Evolutionary conservation across 2,113 vertebrate genomes (phyloP).

Genomic region (Tachysurus vachellii): DNA sequence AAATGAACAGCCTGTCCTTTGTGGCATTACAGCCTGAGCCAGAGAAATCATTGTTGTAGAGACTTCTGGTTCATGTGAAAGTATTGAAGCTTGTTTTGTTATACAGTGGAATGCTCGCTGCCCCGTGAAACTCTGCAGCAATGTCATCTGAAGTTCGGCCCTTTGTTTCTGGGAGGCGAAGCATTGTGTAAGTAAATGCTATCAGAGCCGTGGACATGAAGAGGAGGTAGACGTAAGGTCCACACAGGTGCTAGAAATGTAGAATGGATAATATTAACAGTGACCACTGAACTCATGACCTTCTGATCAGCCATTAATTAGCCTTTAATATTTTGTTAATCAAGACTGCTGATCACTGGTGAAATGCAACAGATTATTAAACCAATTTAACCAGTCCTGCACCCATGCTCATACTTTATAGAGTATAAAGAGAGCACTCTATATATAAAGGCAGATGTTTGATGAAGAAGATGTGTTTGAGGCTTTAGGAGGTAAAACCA

Average conservation of each 20-base stretch:
- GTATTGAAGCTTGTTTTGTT: constrained; percentile 73
- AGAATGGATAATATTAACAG: neutral
- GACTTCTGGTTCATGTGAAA: constrained; percentile 62
- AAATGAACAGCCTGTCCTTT: too few species aligned
- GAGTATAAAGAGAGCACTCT: neutral
- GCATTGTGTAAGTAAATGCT: constrained; percentile 68
- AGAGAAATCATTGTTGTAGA: neutral
- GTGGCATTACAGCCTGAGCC: neutral
- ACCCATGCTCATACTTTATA: neutral
- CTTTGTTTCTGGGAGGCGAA: constrained; percentile 75
- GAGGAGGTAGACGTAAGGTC: constrained; percentile 73
- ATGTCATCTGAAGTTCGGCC: constrained; percentile 78
- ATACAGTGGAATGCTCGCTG: constrained; percentile 69
- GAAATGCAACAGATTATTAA: neutral
- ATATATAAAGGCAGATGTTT: neutral
- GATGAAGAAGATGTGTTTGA: neutral
- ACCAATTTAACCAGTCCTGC: neutral
- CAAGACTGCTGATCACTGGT: neutral
- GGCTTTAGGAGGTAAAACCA: neutral
- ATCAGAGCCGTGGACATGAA: constrained; percentile 68
- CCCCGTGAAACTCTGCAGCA: constrained; percentile 71
- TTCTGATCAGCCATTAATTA: neutral
- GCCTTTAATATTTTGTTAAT: neutral
- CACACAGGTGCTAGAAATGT: constrained; percentile 66
- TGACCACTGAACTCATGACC: neutral